Evolutionary conservation across 2,113 vertebrate genomes (phyloP), one percentile per base, ranked within the genome.

Genomic region (Melanocharis versteri): DNA sequence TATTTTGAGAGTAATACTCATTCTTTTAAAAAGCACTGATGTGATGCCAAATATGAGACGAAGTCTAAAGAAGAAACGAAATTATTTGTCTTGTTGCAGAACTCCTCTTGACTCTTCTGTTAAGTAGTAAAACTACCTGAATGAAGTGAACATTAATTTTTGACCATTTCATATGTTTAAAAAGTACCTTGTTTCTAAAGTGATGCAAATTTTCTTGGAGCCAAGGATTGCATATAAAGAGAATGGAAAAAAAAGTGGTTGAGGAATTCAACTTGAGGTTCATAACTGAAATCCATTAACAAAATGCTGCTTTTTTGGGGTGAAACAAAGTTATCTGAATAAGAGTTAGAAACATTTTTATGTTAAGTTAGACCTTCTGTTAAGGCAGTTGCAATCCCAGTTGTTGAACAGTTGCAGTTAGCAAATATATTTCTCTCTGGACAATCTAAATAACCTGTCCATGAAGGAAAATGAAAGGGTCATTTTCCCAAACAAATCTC

Each of bases 21-120:
- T 86, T 95, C 50, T 81, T 86, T 81, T 31, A 51, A 70, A 73
- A 92, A 78, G 33, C 35, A 89, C 50, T 84, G 76, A 92, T 92
- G 39, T 93, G 72, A 47, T 89, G 87, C 91, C 91, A 96, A 93
- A 71, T 89, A 73, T 31, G 58, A 95, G 53, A 72, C 81, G 78
- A 91, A 90, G 64, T 87, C 57, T 82, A 62, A 86, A 83, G 76
- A 68, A 76, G 56, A 95, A 73, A 89, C 56, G 28, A 66, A 81
- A 89, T 56, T 56, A 85, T 93, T 94, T 91, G 17, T 69, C 66
- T 58, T 69, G 20, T 69, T 87, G 40, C 64, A 94, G 89, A 90
- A 71, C 9, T 48, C 31, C 39, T 68, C 30, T 70, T 68, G 35
- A 30, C 66, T 92, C 35, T 68, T 80, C 62, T 81, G 15, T 78